phyloP scores from a whole-genome alignment of 2,113 vertebrate species.

The Bos taurus region DNA sequence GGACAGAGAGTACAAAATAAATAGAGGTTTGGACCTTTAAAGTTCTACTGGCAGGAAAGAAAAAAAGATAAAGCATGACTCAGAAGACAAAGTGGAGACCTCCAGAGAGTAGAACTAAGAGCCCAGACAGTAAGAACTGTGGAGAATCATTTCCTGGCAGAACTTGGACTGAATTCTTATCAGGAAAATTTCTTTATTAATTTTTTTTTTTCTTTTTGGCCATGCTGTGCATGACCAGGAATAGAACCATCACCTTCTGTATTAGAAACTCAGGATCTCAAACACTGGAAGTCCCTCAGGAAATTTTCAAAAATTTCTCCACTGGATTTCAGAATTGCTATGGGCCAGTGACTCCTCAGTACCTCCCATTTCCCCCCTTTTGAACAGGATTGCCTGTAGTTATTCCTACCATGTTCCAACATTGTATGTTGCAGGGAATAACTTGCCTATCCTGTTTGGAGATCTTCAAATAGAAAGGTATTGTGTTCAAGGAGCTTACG shows the following conservation, averaged over 20 bases:
- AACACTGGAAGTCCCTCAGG: not conserved
- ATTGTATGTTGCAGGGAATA: not conserved
- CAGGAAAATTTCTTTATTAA: not conserved
- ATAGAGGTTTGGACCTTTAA: not conserved
- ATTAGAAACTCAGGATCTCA: not conserved
- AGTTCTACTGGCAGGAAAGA: not conserved
- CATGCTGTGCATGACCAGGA: not conserved
- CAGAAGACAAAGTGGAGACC: not conserved
- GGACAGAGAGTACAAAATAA: not conserved
- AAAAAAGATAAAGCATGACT: not conserved
- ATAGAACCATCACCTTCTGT: not conserved
- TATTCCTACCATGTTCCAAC: not conserved
- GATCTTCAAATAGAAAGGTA: not conserved
- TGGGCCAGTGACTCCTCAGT: not conserved
- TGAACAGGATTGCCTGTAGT: not conserved
- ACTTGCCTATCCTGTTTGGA: not conserved
- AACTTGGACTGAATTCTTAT: not conserved
- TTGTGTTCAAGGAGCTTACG: not conserved
- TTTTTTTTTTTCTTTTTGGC: not conserved
- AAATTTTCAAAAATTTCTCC: not conserved
- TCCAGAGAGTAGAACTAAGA: not conserved
- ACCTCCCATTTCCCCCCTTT: not conserved
- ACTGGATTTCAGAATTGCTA: not conserved
- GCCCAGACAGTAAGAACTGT: not conserved
- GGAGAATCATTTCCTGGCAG: not conserved